Base-by-base conservation (phyloP, 2,888 invertebrate species). In the Drosophila borealis region DNA sequence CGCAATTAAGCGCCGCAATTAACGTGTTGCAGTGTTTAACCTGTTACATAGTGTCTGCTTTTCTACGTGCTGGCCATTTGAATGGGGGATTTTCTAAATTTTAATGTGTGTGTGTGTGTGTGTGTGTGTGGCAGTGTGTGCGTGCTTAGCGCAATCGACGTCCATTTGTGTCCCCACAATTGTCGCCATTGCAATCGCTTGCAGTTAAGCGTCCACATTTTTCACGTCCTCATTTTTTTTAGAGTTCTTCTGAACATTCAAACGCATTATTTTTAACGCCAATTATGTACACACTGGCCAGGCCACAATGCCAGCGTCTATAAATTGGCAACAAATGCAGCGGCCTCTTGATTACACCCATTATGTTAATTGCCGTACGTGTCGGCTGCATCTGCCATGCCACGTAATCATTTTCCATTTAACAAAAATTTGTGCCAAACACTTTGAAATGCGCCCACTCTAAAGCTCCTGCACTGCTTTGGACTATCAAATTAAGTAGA, bases 1-100 rank as follows among this genome's bases (percentile, higher is more conserved):
- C 77, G 82, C 90, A 90, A 88, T 90, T 89, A 90, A 87, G 83
- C 87, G 77, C 67, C 74, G 89, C 90, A 90, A 90, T 89, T 89
- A 89, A 90, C 90, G 81, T 80, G 75, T 74, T 68, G 59, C 89
- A 82, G 85, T 77, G 80, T 79, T 89, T 90, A 89, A 89, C 90
- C 85, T 89, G 90, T 81, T 87, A 89, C 88, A 62, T 68, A 54
- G 68, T 60, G 61, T 51, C 46, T 61, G 44, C 59, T 44, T 36
- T 25, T 29, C 65, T 72, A 87, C 87, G 74, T 86, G 88, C 72
- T 37, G 66, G 33, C 73, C 82, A 78, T 84, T 81, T 74, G 62
- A 66, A 74, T 74, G 70, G 60, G 73, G 81, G 78, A 86, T 89
- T 86, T 89, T 89, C 86, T 86, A 86, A 86, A 89, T 86, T 86